phyloP scores from a whole-genome alignment of 2,113 vertebrate genomes.

The Odontesthes bonariensis region DNA sequence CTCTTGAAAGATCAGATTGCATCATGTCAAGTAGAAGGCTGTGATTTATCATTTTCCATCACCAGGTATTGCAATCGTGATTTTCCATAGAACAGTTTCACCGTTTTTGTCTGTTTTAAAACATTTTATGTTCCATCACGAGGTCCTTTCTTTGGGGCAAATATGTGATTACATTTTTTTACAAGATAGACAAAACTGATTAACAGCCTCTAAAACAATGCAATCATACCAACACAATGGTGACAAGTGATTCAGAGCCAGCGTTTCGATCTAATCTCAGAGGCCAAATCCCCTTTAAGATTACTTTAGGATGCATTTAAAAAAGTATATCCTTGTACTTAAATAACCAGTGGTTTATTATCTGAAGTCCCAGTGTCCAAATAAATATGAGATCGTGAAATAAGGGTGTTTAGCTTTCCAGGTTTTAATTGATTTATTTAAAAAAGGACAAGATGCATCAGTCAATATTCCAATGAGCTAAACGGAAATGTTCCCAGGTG shows the following conservation, averaged over 20 bases:
- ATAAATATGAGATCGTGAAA: background rate
- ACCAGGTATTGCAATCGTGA: background rate
- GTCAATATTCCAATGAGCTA: background rate
- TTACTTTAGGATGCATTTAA: background rate
- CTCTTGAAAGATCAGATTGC: constrained; percentile 15
- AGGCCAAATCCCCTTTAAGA: background rate
- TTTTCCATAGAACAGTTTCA: background rate
- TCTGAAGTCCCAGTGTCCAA: background rate
- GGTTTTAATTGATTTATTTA: background rate
- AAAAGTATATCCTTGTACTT: background rate
- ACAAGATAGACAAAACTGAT: background rate
- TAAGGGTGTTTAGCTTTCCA: background rate
- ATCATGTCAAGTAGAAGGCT: background rate
- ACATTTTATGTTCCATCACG: too few species aligned
- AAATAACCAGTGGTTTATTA: background rate
- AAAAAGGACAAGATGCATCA: background rate
- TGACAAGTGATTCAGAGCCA: too few species aligned
- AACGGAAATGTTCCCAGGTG: background rate
- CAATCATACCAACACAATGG: too few species aligned
- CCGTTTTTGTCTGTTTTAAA: background rate
- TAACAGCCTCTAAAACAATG: background rate
- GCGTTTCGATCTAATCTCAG: background rate
- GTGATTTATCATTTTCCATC: background rate
- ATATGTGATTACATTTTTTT: background rate
- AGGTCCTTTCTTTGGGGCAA: background rate